Conservation (phyloP, 1,140 invertebrate species). For the Lordiphosa clarofinis region DNA sequence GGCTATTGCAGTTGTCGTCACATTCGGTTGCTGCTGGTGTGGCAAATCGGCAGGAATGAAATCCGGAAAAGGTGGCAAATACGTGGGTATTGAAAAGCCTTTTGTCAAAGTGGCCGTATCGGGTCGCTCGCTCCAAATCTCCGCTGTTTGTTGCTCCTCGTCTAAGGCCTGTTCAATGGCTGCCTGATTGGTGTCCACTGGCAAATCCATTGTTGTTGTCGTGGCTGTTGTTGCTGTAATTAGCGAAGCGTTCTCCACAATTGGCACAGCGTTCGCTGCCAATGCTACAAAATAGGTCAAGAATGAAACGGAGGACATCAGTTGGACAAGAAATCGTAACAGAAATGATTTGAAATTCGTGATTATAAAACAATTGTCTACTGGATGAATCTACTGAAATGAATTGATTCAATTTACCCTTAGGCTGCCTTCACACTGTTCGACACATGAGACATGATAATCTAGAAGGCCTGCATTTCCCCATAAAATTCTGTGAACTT, state of each 20-base stretch:
- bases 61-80: constrained; percentile 68
- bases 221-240: constrained; percentile 41
- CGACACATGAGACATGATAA: no score
- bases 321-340: constrained; percentile 2
- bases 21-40: constrained; percentile 29
- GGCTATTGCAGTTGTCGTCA: constrained; percentile 1
- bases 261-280: constrained; percentile 29
- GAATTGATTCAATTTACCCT: no score
- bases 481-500: no score
- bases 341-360: constrained; percentile 5
- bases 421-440: no score
- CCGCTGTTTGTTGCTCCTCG: constrained; percentile 9
- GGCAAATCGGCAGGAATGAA: constrained; percentile 63
- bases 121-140: constrained; percentile 56
- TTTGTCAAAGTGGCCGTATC: constrained; percentile 67
- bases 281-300: constrained; percentile 62
- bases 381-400: constrained; percentile 1
- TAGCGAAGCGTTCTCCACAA: constrained; percentile 52
- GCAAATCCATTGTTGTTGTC: constrained; percentile 14
- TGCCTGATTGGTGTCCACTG: constrained; percentile 20
- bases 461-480: no score
- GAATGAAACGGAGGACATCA: constrained; percentile 41
- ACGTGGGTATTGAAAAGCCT: constrained; percentile 67
- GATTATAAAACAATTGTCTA: constrained; percentile 10
- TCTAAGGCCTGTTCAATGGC: constrained; percentile 22